Conservation (phyloP, 1,140 invertebrate genomes). For the Nymphalis io region DNA sequence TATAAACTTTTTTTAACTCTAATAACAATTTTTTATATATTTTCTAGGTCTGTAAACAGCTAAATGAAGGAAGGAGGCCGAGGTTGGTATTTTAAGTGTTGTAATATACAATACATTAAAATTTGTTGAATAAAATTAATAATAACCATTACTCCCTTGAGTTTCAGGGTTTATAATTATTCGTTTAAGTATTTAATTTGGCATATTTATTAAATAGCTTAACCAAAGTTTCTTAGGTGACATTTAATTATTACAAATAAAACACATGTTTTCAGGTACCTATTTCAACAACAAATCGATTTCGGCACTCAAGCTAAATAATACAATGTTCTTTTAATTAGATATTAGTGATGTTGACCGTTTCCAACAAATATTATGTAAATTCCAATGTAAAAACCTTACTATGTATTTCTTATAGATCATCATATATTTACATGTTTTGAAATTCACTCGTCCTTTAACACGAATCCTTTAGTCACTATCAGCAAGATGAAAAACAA, state of each 20-base stretch:
- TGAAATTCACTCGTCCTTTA: constrained; percentile 58
- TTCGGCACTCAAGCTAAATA: constrained; percentile 39
- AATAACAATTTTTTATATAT: constrained; percentile 50
- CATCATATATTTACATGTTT: constrained; percentile 49
- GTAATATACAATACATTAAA: neutral
- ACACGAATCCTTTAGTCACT: constrained; percentile 61
- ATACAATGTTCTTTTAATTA: constrained; percentile 49
- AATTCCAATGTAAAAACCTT: constrained; percentile 27
- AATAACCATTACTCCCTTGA: no score
- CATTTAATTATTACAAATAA: neutral
- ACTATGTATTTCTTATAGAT: constrained; percentile 42
- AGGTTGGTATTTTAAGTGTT: constrained; percentile 44
- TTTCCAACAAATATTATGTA: constrained; percentile 35
- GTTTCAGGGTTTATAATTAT: no score
- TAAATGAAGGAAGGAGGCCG: constrained; percentile 45
- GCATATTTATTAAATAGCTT: neutral
- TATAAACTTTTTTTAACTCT: constrained; percentile 1
- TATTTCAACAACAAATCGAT: constrained; percentile 43
- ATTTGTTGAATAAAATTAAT: no score
- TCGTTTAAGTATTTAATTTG: no score
- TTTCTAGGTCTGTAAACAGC: constrained; percentile 75
- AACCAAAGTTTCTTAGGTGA: neutral
- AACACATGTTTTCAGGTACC: constrained; percentile 48
- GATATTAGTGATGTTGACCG: constrained; percentile 55
- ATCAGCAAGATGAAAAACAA: constrained; percentile 50